Evolutionary conservation across 23 tunicate species (phyloP).

Genomic region (Trididemnum nubilum): DNA sequence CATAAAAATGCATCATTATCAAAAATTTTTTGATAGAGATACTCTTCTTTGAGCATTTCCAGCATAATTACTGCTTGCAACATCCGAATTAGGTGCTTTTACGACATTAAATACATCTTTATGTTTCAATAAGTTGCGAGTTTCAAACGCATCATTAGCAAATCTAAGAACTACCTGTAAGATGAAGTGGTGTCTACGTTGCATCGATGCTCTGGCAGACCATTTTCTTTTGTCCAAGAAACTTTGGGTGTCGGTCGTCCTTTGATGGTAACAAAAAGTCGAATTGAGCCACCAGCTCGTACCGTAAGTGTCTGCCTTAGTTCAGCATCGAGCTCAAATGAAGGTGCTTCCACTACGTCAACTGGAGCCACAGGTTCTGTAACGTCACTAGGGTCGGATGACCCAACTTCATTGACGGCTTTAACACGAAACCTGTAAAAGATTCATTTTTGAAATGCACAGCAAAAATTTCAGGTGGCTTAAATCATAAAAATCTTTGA

Average conservation of each 20-base stretch:
- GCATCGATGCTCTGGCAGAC: slow-evolving; percentile 64
- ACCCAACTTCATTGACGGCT: slow-evolving; percentile 76
- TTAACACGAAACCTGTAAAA: slow-evolving; percentile 65
- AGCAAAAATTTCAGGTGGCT: neutral
- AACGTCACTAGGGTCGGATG: slow-evolving; percentile 74
- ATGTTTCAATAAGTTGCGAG: no score
- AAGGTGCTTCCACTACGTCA: slow-evolving; percentile 77
- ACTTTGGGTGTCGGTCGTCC: slow-evolving; percentile 85
- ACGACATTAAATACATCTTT: no score
- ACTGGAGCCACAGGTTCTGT: slow-evolving; percentile 61
- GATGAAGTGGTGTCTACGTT: slow-evolving; percentile 78
- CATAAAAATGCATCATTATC: no score
- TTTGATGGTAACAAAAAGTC: slow-evolving; percentile 65
- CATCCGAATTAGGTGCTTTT: no score
- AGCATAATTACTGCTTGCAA: no score
- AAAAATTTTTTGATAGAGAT: no score
- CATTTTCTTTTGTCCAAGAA: slow-evolving; percentile 95
- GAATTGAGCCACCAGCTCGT: slow-evolving; percentile 75
- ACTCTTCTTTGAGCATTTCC: no score
- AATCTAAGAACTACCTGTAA: no score
- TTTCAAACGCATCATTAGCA: no score
- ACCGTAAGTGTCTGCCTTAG: slow-evolving; percentile 76
- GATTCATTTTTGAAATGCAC: neutral
- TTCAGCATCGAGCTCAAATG: slow-evolving; percentile 83
- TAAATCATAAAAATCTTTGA: neutral